phyloP scores from a whole-genome alignment of 1,140 invertebrate species.

The Physella acuta region DNA sequence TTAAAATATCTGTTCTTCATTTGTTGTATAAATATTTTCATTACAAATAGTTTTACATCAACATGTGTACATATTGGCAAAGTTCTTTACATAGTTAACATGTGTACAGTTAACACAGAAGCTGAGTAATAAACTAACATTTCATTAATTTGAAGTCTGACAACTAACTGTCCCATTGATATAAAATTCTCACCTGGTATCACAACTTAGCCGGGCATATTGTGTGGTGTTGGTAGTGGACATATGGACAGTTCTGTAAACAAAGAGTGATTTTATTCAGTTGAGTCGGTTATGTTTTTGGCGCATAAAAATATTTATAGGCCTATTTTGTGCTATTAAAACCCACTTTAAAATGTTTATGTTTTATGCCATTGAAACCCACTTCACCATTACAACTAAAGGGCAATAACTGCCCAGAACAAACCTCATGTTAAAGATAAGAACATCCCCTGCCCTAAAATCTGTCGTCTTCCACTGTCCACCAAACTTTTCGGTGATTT shows the following conservation, averaged over 20 bases:
- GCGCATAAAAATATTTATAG: not conserved
- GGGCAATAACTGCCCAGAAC: not conserved
- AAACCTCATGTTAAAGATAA: slow-evolving; percentile 52
- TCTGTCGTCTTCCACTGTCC: slow-evolving; percentile 51
- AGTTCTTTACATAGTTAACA: no score
- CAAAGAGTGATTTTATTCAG: no score
- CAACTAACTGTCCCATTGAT: no score
- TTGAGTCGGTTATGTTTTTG: no score
- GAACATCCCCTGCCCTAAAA: slow-evolving; percentile 49
- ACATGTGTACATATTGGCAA: no score
- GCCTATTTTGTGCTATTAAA: not conserved
- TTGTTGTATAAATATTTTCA: not conserved
- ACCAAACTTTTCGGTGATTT: slow-evolving; percentile 49
- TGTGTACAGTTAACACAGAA: no score
- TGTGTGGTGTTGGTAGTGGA: slow-evolving; percentile 42
- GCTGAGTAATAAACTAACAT: no score
- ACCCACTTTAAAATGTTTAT: not conserved
- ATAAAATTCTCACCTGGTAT: slow-evolving; percentile 37
- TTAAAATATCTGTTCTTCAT: not conserved
- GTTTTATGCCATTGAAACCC: not conserved
- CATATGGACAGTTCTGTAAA: slow-evolving; percentile 44
- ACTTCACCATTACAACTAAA: not conserved
- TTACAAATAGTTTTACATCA: not conserved
- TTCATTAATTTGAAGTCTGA: not conserved
- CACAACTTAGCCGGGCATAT: slow-evolving; percentile 42